These are phyloP conservation scores for Nicator chloris DNA, from an alignment of 2,113 vertebrate species.

Conservation along the genomic window DNA sequence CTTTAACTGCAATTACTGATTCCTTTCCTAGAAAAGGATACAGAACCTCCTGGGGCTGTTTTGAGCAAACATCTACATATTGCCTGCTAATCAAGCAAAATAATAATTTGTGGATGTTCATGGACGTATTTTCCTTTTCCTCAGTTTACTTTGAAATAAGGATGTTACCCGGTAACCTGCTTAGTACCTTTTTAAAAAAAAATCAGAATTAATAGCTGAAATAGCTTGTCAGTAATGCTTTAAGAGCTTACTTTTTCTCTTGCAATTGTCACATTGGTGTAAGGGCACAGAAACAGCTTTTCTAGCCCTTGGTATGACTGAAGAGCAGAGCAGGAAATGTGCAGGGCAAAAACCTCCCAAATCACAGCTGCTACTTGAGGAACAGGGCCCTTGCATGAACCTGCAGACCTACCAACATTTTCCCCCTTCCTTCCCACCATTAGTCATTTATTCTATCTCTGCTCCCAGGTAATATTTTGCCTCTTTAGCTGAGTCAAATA, in stretches of 20 bases:
- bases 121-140: neutral
- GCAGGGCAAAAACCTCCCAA: neutral
- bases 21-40: neutral
- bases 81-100: neutral
- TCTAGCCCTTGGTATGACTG: neutral
- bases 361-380: neutral
- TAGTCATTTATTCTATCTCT: neutral
- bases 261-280: neutral
- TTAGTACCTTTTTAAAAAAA: neutral
- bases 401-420: neutral
- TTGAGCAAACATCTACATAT: neutral
- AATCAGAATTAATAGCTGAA: neutral
- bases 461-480: neutral
- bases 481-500: neutral
- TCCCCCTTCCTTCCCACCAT: neutral
- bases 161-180: neutral
- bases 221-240: neutral
- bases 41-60: neutral
- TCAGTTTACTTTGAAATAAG: neutral
- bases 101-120: neutral
- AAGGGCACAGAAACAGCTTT: neutral
- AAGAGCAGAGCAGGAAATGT: neutral
- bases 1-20: neutral
- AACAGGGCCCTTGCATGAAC: neutral
- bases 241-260: neutral